phyloP scores from a whole-genome alignment of 1,140 invertebrate species.

The Bradysia coprophila region DNA sequence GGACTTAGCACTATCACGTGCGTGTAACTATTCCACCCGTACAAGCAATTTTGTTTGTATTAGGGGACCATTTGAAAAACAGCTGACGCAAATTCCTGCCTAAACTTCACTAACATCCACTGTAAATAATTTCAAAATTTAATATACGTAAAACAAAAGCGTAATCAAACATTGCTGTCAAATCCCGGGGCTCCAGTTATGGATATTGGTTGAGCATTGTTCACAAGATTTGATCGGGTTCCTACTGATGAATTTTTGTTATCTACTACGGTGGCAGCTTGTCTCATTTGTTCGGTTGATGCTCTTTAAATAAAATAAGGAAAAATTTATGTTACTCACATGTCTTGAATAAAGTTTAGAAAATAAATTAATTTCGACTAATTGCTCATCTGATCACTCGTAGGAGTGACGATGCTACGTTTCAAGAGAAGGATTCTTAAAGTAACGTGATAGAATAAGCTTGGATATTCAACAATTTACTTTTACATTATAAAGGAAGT shows the following conservation, averaged over 20 bases:
- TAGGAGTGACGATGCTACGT: neutral
- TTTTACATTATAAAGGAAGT: too few relatives aligned
- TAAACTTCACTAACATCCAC: too few relatives aligned
- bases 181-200: constrained; percentile 38
- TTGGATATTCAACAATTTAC: too few relatives aligned
- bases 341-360: neutral
- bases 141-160: too few relatives aligned
- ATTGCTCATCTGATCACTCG: neutral
- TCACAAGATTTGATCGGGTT: constrained; percentile 45
- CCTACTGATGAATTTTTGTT: constrained; percentile 15
- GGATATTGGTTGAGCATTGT: constrained; percentile 56
- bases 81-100: too few relatives aligned
- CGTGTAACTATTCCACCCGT: too few relatives aligned
- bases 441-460: neutral
- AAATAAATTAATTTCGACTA: neutral
- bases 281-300: constrained; percentile 53
- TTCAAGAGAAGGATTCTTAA: neutral
- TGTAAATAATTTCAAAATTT: too few relatives aligned
- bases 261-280: constrained; percentile 30
- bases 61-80: too few relatives aligned
- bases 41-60: too few relatives aligned
- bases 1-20: too few relatives aligned
- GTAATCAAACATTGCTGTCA: constrained; percentile 43
- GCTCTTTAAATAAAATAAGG: constrained; percentile 27
- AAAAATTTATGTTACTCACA: neutral